Percentiles rank a stretch among this genome's conserved stretches.
phyloP scores from a whole-genome alignment of 1,140 invertebrate species.

The Nebria ingens region DNA sequence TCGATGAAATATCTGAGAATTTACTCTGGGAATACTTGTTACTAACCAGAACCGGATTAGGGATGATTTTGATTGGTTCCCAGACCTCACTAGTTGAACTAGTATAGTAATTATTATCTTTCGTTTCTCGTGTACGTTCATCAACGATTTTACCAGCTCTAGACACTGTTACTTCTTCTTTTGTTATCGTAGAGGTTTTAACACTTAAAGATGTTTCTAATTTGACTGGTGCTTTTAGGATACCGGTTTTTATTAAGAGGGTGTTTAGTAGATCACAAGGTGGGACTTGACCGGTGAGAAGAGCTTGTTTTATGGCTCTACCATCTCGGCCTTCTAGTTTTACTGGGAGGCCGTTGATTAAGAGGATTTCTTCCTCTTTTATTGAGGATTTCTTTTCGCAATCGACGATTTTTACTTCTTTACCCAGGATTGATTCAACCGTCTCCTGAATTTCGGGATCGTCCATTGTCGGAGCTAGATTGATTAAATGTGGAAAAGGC shows the following conservation, averaged over 20 bases:
- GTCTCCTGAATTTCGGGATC: conserved; percentile 66
- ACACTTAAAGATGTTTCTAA: conserved; percentile 63
- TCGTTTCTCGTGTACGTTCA: conserved; percentile 59
- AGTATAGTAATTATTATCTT: conserved; percentile 61
- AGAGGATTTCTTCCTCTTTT: conserved; percentile 60
- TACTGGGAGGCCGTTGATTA: conserved; percentile 64
- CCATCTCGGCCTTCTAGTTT: conserved; percentile 58
- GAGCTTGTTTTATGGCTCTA: conserved; percentile 54
- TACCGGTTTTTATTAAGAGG: conserved; percentile 55
- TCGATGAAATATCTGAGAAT: conserved; percentile 18
- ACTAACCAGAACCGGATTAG: conserved; percentile 30
- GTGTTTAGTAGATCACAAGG: conserved; percentile 62
- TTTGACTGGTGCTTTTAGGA: conserved; percentile 56
- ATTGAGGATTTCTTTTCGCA: conserved; percentile 64
- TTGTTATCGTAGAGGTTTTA: conserved; percentile 60
- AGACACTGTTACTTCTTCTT: conserved; percentile 61
- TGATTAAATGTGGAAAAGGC: no score
- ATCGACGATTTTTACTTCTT: conserved; percentile 62
- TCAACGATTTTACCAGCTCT: conserved; percentile 58
- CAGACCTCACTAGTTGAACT: conserved; percentile 58
- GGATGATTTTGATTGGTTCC: conserved; percentile 49
- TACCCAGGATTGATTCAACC: conserved; percentile 64
- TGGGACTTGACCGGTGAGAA: conserved; percentile 60
- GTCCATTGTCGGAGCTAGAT: conserved; percentile 41
- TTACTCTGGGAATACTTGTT: conserved; percentile 20